Percentiles rank a stretch among this genome's conserved stretches.
Conservation (phyloP, 2,888 invertebrate species). For the Apeira syringaria region DNA sequence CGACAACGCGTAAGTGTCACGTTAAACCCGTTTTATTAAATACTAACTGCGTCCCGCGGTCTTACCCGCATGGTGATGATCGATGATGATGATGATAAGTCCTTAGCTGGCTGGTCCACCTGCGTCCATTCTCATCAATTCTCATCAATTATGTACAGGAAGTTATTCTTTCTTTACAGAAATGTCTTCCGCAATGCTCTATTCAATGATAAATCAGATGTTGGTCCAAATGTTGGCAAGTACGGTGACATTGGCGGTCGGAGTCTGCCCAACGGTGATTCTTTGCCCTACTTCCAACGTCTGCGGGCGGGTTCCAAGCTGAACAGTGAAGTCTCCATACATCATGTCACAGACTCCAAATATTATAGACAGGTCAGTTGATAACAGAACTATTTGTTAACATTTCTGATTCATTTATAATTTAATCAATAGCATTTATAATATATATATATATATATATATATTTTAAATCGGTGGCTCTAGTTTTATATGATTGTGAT, state of each 20-base stretch:
- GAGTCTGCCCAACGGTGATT: conserved; percentile 59
- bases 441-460: no score
- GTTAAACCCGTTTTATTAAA: no score
- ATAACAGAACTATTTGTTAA: no score
- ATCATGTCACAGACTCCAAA: conserved; percentile 74
- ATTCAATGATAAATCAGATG: conserved; percentile 60
- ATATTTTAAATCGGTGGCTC: no score
- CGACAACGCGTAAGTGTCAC: no score
- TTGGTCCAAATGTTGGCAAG: conserved; percentile 28
- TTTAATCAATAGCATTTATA: neutral
- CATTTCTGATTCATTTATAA: no score
- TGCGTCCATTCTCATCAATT: no score
- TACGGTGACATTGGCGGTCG: conserved; percentile 38
- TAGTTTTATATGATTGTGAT: no score
- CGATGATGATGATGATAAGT: no score
- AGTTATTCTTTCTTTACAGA: conserved; percentile 20
- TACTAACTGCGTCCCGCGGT: no score
- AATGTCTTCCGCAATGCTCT: conserved; percentile 69
- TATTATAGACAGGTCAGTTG: conserved; percentile 70
- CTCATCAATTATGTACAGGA: neutral
- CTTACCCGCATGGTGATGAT: no score
- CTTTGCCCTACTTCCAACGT: conserved; percentile 72
- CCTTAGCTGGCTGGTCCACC: no score
- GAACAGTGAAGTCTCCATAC: conserved; percentile 74
- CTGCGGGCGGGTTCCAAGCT: conserved; percentile 68